Conservation (phyloP, 2,113 vertebrate genomes). For the Diphyllodes magnificus region DNA sequence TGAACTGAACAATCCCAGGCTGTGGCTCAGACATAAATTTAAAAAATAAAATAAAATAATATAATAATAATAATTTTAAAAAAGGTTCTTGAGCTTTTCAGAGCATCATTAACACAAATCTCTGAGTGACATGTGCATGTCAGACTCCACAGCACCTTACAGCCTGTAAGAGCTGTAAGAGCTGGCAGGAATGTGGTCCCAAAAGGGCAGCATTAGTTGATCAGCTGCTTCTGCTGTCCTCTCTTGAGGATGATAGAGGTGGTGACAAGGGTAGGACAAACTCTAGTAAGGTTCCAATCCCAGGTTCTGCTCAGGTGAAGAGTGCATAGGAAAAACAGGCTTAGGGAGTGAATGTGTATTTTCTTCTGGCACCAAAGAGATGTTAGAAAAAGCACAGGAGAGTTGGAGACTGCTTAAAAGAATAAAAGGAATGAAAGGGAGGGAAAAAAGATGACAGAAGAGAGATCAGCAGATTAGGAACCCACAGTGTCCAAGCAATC, state of each 20-base stretch:
- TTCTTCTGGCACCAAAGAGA: background rate
- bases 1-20: background rate
- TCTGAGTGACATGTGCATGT: background rate
- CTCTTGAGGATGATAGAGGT: background rate
- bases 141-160: background rate
- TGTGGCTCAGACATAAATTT: background rate
- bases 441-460: background rate
- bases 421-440: background rate
- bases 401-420: background rate
- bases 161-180: background rate
- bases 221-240: background rate
- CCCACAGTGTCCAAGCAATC: rapidly evolving
- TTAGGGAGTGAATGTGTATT: background rate
- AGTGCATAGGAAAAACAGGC: background rate
- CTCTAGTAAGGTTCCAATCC: background rate
- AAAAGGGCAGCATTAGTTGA: background rate
- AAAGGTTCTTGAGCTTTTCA: background rate
- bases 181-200: rapidly evolving
- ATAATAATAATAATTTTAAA: background rate
- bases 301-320: background rate
- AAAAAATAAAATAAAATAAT: background rate
- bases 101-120: background rate
- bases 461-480: background rate
- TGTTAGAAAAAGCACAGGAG: background rate
- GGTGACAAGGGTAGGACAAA: background rate